Evolutionary conservation across 2,888 invertebrate species (phyloP).

Genomic region (Xestoiulus laeticollis): DNA sequence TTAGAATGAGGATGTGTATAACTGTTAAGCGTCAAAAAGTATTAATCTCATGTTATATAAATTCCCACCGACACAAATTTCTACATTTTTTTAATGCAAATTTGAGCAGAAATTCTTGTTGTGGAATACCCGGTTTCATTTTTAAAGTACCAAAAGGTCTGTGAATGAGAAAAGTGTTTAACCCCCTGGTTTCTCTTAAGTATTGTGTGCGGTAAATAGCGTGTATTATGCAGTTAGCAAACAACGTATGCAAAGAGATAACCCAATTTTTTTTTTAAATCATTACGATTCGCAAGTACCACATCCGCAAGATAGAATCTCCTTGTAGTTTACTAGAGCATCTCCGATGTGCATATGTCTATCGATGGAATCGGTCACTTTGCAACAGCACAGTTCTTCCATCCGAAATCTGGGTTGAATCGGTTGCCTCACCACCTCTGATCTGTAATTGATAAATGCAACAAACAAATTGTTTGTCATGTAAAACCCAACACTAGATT

Average conservation of each 20-base stretch:
- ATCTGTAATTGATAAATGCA: neutral
- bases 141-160: neutral
- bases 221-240: neutral
- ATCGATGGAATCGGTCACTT: constrained; percentile 44
- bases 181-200: neutral
- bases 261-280: neutral
- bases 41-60: too few species aligned
- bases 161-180: neutral
- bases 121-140: neutral
- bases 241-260: neutral
- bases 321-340: constrained; percentile 30
- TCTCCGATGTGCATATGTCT: neutral
- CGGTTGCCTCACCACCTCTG: constrained; percentile 1
- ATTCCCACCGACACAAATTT: too few species aligned
- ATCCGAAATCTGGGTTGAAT: constrained; percentile 27
- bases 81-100: too few species aligned
- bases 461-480: neutral
- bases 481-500: neutral
- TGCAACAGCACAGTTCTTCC: constrained; percentile 18
- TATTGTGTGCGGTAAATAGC: neutral
- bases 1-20: too few species aligned
- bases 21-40: too few species aligned
- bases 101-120: too few species aligned
- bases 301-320: constrained; percentile 27
- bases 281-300: neutral